Conservation (phyloP, 2,888 invertebrate genomes). For the Pocota personata region DNA sequence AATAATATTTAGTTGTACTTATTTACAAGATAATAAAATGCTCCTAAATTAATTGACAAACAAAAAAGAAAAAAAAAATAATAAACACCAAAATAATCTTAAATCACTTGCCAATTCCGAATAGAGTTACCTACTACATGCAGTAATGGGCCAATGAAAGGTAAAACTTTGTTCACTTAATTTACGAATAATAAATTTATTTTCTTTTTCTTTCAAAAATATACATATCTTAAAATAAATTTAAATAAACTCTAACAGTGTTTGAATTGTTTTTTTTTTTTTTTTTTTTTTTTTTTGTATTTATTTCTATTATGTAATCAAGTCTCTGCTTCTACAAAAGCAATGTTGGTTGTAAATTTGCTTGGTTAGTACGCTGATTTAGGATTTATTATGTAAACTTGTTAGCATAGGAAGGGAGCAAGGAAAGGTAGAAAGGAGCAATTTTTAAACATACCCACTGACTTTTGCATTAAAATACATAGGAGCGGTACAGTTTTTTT, state of each 20-base stretch:
- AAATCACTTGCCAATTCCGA: slow-evolving; percentile 25
- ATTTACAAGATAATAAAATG: slow-evolving; percentile 37
- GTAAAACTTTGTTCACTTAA: slow-evolving; percentile 6
- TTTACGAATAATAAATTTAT: slow-evolving; percentile 29
- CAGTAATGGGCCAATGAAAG: background rate
- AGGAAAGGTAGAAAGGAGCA: no score
- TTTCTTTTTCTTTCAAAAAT: slow-evolving; percentile 1
- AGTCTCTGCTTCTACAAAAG: slow-evolving; percentile 31
- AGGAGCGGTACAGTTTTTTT: slow-evolving; percentile 23
- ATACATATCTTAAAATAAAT: slow-evolving; percentile 20
- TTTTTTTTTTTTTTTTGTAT: background rate
- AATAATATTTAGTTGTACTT: slow-evolving; percentile 5
- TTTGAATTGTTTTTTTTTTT: background rate
- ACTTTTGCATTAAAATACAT: slow-evolving; percentile 29
- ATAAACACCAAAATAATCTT: background rate
- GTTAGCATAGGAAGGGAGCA: background rate
- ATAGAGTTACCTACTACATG: slow-evolving; percentile 3
- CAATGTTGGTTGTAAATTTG: slow-evolving; percentile 5
- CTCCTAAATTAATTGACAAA: slow-evolving; percentile 5
- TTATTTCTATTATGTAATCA: slow-evolving; percentile 20
- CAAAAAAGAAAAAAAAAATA: background rate
- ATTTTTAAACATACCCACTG: slow-evolving; percentile 36
- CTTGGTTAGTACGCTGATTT: slow-evolving; percentile 1
- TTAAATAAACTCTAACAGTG: slow-evolving; percentile 28
- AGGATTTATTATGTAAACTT: background rate